Conservation (phyloP, 23 tunicate species). For the Phallusia fumigata region DNA sequence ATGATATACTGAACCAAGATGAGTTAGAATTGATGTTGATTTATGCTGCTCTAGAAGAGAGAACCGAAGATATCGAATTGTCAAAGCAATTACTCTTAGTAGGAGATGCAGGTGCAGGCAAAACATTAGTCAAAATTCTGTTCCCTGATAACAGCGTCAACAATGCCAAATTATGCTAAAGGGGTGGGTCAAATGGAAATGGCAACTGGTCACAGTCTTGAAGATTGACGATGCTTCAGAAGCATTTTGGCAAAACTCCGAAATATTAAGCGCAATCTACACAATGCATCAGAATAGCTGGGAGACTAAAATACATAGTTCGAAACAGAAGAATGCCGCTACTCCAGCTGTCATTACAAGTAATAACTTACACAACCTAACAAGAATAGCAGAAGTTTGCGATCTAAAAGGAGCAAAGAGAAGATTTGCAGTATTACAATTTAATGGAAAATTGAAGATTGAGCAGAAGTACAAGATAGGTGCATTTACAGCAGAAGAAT, state of each 20-base stretch:
- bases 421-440: background rate
- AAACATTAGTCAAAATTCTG: background rate
- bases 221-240: too few relatives aligned
- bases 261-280: too few relatives aligned
- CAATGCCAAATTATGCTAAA: slow-evolving; percentile 5
- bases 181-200: too few relatives aligned
- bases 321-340: too few relatives aligned
- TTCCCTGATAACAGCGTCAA: background rate
- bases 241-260: too few relatives aligned
- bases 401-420: slow-evolving; percentile 12
- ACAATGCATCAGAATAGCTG: too few relatives aligned
- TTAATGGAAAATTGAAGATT: slow-evolving; percentile 4
- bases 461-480: slow-evolving; percentile 3
- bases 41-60: too few relatives aligned
- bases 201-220: too few relatives aligned
- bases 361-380: slow-evolving; percentile 8
- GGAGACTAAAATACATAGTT: too few relatives aligned
- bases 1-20: too few relatives aligned
- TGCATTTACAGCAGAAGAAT: slow-evolving; percentile 6
- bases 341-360: too few relatives aligned
- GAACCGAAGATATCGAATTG: slow-evolving; percentile 3
- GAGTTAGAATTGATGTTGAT: too few relatives aligned
- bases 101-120: background rate
- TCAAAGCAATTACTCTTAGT: background rate
- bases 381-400: slow-evolving; percentile 13